Evolutionary conservation across 2,797 vertebrate species (phyloP), one percentile per base, ranked within the genome.

Genomic region (Amblyraja radiata): DNA sequence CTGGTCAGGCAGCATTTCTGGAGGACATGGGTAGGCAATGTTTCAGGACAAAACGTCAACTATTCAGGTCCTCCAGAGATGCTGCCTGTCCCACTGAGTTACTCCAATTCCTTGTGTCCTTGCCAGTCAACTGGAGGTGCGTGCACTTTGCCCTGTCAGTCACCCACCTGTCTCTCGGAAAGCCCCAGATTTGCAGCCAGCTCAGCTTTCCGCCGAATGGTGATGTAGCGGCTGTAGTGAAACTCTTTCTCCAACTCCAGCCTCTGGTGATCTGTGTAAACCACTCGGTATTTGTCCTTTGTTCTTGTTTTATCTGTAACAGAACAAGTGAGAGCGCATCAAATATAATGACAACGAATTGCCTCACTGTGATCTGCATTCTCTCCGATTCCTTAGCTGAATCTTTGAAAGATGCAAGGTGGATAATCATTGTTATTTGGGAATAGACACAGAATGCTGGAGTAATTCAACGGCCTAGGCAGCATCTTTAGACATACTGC

Each of bases 151-250:
- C 1, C 10, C 21, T 39, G 32, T 32, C 32, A 32, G 81, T 93
- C 93, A 94, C 96, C 65, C 80, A 97, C 97, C 97, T 97, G 97
- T 93, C 97, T 96, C 94, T 97, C 97, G 0, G 97, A 97, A 78
- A 97, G 96, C 92, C 96, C 97, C 95, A 97, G 94, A 0, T 94
- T 97, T 93, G 95, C 95, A 0, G 97, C 97, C 93, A 97, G 96
- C 94, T 97, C 97, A 0, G 97, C 96, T 94, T 97, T 97, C 95
- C 97, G 96, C 93, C 97, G 94, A 86, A 97, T 97, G 93, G 96
- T 97, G 93, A 97, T 97, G 61, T 96, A 97, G 36, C 96, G 95
- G 65, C 96, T 97, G 71, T 96, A 96, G 93, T 96, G 96, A 93
- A 97, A 97, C 93, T 97, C 96, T 93, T 97, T 97, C 95, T 97